Percentiles rank a stretch among this genome's conserved stretches.
Evolutionary conservation across 1,140 invertebrate genomes (phyloP).

Genomic region (Cheumatopsyche charites): DNA sequence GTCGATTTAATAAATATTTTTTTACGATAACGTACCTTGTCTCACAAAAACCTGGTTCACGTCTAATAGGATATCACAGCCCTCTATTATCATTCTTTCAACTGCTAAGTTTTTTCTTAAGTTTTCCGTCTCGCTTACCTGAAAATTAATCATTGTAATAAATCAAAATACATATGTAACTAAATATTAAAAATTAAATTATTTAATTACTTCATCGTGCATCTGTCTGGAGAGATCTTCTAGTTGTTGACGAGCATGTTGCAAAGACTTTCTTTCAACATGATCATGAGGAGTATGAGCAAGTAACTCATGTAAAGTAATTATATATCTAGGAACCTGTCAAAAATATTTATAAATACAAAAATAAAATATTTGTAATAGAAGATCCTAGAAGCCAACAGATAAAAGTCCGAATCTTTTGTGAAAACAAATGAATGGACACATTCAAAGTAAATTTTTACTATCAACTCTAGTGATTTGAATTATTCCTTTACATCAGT

Average conservation of each 20-base stretch:
- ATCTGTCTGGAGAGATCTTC: slow-evolving; percentile 84
- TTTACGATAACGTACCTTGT: slow-evolving; percentile 66
- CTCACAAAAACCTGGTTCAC: slow-evolving; percentile 92
- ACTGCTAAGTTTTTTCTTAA: slow-evolving; percentile 91
- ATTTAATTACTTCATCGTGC: slow-evolving; percentile 76
- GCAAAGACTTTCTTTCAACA: slow-evolving; percentile 88
- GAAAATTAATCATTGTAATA: slow-evolving; percentile 41
- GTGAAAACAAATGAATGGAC: too few relatives aligned
- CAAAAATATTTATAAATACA: slow-evolving; percentile 40
- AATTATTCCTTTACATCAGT: too few relatives aligned
- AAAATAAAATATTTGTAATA: slow-evolving; percentile 2
- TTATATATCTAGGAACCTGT: slow-evolving; percentile 91
- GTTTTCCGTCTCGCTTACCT: slow-evolving; percentile 95
- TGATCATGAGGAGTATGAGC: slow-evolving; percentile 94
- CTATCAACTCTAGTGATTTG: too few relatives aligned
- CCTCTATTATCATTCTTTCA: slow-evolving; percentile 94
- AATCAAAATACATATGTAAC: background rate
- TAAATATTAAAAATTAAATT: background rate
- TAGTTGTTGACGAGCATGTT: slow-evolving; percentile 86
- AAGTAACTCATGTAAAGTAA: slow-evolving; percentile 88
- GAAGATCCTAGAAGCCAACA: too few relatives aligned
- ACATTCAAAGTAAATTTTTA: too few relatives aligned
- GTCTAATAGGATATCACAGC: slow-evolving; percentile 92
- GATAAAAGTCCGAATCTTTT: too few relatives aligned
- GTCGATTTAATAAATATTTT: background rate